phyloP scores from a whole-genome alignment of 2,113 vertebrate genomes.

The Athene noctua region DNA sequence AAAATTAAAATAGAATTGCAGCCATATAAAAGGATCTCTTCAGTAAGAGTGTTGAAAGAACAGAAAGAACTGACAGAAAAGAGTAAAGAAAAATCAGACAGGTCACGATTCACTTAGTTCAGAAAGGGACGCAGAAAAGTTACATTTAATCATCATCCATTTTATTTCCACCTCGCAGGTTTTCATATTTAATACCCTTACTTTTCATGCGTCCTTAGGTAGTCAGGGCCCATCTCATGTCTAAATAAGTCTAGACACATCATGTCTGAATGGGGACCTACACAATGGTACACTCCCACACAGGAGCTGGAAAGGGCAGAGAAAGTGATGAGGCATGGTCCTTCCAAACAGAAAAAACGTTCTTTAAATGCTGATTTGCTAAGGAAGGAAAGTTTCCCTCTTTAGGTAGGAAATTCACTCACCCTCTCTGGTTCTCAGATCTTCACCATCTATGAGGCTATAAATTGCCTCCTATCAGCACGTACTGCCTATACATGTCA shows the following conservation, averaged over 20 bases:
- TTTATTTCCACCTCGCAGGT: not conserved
- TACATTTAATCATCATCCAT: not conserved
- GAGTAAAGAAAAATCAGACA: not conserved
- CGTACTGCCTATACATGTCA: not conserved
- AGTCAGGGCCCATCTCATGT: not conserved
- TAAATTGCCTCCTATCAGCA: not conserved
- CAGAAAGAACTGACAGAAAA: not conserved
- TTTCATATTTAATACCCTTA: not conserved
- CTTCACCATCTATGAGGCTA: not conserved
- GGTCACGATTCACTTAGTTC: not conserved
- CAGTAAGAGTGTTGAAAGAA: not conserved
- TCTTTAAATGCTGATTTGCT: not conserved
- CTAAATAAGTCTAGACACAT: not conserved
- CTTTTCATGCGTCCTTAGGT: not conserved
- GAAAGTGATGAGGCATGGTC: not conserved
- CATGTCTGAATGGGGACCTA: not conserved
- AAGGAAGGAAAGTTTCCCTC: not conserved
- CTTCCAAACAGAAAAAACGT: not conserved
- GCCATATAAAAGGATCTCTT: not conserved
- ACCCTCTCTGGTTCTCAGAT: not conserved
- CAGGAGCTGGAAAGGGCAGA: not conserved
- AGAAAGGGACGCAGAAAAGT: not conserved
- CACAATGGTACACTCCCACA: not conserved
- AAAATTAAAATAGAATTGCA: not conserved
- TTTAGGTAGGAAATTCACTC: not conserved